Evolutionary conservation across 2,113 vertebrate species (phyloP), one percentile per base, ranked within the genome.

Genomic region (Cebidichthys violaceus): DNA sequence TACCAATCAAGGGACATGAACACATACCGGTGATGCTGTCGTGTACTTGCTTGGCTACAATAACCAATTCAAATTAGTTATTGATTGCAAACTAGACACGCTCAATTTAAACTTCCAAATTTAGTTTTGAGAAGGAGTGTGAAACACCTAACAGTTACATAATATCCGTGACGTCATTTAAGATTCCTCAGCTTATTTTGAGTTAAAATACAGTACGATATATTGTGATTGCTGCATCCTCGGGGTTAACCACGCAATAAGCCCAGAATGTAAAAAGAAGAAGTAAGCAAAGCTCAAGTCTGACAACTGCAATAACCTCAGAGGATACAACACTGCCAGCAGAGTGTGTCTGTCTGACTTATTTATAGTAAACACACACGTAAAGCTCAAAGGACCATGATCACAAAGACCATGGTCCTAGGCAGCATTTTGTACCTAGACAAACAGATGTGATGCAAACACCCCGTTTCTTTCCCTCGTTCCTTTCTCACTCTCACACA

Each of bases 281-380:
- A 41, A 64, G 33, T 20, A 43, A 78, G 59, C 60, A 73, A 70
- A 68, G 57, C 66, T 60, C 10, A 60, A 70, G 43, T 41, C 45
- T 43, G 43, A 57, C 8, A 68, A 41, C 31, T 64, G 20, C 5
- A 41, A 7, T 33, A 27, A 54, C 20, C 50, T 20, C 37, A 35
- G 15, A 27, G 43, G 6, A 66, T 14, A 79, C 9, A 41, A 0
- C 33, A 41, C 7, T 62, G 18, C n/a, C 17, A n/a, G 29, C 9
- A 24, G 50, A 50, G 33, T 14, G 11, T 13, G 4, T 75, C 24
- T 50, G 67, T 52, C 17, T 45, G 69, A 62, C 83, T 77, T 79
- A 79, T 86, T 88, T 72, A 85, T 82, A 47, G 67, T 45, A 9
- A 83, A 79, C 15, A 57, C 45, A 70, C 62, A 65, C 31, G 31